Percentiles rank a stretch among this genome's conserved stretches.
Conservation (phyloP, 2,888 invertebrate genomes). For the Epistrophe eligans region DNA sequence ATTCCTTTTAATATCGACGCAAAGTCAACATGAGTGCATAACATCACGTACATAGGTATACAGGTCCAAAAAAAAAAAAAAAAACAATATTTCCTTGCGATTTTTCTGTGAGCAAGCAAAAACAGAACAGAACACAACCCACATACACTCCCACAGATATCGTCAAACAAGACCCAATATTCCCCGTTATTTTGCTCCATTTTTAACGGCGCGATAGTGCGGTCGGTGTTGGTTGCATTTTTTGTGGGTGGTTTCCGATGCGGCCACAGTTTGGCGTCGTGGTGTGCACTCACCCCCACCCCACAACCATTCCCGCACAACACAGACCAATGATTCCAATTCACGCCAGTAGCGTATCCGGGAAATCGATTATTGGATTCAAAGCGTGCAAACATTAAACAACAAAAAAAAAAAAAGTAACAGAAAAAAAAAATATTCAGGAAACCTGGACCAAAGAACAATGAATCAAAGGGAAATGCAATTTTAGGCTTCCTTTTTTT, state of each 20-base stretch:
- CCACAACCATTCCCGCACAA: not conserved
- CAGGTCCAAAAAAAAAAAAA: not conserved
- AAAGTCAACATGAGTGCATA: not conserved
- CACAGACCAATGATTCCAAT: constrained; percentile 61
- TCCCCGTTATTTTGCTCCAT: constrained; percentile 35
- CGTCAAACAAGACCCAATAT: constrained; percentile 26
- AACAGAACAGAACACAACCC: not conserved
- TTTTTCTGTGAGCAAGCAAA: not conserved
- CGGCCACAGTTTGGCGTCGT: constrained; percentile 62
- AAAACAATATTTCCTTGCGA: not conserved
- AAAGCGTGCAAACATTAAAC: constrained; percentile 41
- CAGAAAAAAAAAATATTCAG: not conserved
- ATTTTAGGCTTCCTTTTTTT: constrained; percentile 46
- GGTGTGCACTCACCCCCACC: not conserved
- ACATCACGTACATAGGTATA: not conserved
- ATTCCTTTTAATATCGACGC: not conserved
- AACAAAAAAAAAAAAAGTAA: not conserved
- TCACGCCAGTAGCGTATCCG: constrained; percentile 58
- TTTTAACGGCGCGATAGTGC: constrained; percentile 65
- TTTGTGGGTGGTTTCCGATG: constrained; percentile 70
- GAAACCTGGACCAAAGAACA: constrained; percentile 37
- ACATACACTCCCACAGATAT: not conserved
- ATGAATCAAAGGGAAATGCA: constrained; percentile 60
- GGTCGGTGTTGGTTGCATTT: constrained; percentile 73
- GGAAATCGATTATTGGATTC: constrained; percentile 72